Evolutionary conservation across 2,113 vertebrate genomes (phyloP).

Genomic region (Rattus norvegicus): DNA sequence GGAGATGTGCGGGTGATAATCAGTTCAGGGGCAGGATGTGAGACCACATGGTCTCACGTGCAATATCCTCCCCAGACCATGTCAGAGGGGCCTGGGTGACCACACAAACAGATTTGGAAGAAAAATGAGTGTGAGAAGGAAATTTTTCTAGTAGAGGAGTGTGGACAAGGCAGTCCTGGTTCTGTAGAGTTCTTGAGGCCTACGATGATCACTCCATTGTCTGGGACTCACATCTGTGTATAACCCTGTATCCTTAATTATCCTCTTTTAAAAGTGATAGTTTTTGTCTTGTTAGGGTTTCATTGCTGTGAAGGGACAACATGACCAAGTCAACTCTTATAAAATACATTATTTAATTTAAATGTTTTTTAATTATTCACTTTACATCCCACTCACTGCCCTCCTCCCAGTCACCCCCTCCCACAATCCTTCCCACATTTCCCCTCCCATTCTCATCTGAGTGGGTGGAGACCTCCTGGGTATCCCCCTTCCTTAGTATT

Average conservation of each 20-base stretch:
- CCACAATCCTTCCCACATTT: too few species aligned
- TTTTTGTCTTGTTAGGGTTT: too few species aligned
- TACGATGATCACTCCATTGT: background rate
- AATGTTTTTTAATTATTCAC: too few species aligned
- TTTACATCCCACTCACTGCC: too few species aligned
- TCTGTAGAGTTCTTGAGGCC: background rate
- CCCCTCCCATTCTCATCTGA: too few species aligned
- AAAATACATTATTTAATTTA: too few species aligned
- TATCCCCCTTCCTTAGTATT: too few species aligned
- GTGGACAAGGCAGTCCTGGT: background rate
- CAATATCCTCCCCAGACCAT: background rate
- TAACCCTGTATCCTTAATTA: background rate
- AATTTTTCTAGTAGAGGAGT: background rate
- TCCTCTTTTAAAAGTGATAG: background rate
- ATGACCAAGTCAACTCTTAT: too few species aligned
- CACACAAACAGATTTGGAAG: background rate
- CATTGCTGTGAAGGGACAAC: too few species aligned
- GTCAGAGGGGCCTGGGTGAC: background rate
- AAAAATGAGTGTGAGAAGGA: background rate
- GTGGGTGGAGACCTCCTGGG: too few species aligned
- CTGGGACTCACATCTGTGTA: background rate
- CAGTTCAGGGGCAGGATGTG: background rate
- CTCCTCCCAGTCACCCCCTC: too few species aligned
- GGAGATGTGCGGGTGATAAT: background rate
- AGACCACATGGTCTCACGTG: background rate